Base-by-base conservation (phyloP, 2,888 invertebrate species). In the Clunio marinus region DNA sequence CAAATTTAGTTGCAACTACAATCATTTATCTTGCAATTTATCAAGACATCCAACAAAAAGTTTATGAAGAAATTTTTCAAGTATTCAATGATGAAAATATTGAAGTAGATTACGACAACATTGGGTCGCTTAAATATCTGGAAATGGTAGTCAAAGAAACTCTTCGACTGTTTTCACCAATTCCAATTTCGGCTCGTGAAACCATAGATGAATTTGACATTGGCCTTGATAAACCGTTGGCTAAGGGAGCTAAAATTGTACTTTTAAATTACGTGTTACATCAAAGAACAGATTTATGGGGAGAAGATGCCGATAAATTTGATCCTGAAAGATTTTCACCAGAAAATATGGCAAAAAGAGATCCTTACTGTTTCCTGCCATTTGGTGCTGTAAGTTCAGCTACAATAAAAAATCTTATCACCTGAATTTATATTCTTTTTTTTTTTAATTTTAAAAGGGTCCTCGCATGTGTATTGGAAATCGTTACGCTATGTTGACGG, bases 301-400 rank as follows among this genome's bases (percentile, higher is more conserved):
- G 65, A 10, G 8, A 27, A 28, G 22, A 65, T 27, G 17, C 46
- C 2, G 25, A 28, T 7, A 28, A 24, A 13, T 65, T 65, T 13
- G 20, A 46, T 45, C 65, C 65, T 2, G 65, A 65, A 8, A 65
- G 37, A 2, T 65, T 65, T 20, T 65, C 51, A 22, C 28, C 46
- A 13, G 65, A 65, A 22, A 45, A 28, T 13, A 25, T 15, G 15
- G 13, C 46, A 10, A 27, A 15, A 3, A 3, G 65, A 46, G 46
- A 65, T 65, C 46, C 65, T 65, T 65, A 65, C 25, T 15, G 27
- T 17, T 65, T 28, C 37, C 15, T 65, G 13, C 65, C 65, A 22
- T 65, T 65, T 27, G 65, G 46, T 13, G 37, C 37, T 17, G 60
- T 41, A 41, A 41, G 41, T 13, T 27, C 25, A 57, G n/a, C n/a